phyloP scores from a whole-genome alignment of 30 jellyfish, hydroid and myxozoan species.

The Aurelia aurita region DNA sequence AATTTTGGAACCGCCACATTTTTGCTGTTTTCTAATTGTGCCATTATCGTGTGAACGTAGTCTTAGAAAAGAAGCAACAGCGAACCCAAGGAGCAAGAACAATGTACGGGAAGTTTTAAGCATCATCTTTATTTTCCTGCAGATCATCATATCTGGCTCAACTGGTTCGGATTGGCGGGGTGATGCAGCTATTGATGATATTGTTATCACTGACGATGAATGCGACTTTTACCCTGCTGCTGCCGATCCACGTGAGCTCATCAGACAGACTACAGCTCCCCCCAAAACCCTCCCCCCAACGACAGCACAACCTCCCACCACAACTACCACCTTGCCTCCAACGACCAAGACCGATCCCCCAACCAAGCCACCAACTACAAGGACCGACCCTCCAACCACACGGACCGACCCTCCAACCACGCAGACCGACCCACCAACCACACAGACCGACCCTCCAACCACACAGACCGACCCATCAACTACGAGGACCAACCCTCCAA shows the following conservation, averaged over 20 bases:
- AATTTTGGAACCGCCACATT: no score
- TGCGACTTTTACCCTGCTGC: slow-evolving; percentile 41
- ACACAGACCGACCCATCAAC: not conserved
- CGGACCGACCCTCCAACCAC: not conserved
- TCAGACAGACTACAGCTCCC: not conserved
- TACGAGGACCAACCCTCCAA: not conserved
- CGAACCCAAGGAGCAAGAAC: no score
- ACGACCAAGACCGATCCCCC: no score
- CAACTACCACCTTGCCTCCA: not conserved
- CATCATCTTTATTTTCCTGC: not conserved
- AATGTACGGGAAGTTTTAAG: no score
- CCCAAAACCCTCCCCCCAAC: not conserved
- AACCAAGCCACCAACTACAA: no score
- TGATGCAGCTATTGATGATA: slow-evolving; percentile 78
- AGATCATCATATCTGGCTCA: slow-evolving; percentile 64
- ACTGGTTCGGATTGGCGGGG: slow-evolving; percentile 63
- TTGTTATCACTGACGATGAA: slow-evolving; percentile 5
- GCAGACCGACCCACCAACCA: not conserved
- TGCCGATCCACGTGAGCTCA: slow-evolving; percentile 33
- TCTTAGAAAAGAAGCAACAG: no score
- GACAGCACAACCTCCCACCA: not conserved
- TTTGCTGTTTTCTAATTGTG: no score
- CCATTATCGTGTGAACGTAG: no score
- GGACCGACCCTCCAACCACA: no score
- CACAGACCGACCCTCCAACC: slow-evolving; percentile 7